Percentiles rank a stretch among this genome's conserved stretches.
These are phyloP conservation scores for Aplocera efformata DNA, from an alignment of 2,888 invertebrate genomes.

Conservation along the genomic window DNA sequence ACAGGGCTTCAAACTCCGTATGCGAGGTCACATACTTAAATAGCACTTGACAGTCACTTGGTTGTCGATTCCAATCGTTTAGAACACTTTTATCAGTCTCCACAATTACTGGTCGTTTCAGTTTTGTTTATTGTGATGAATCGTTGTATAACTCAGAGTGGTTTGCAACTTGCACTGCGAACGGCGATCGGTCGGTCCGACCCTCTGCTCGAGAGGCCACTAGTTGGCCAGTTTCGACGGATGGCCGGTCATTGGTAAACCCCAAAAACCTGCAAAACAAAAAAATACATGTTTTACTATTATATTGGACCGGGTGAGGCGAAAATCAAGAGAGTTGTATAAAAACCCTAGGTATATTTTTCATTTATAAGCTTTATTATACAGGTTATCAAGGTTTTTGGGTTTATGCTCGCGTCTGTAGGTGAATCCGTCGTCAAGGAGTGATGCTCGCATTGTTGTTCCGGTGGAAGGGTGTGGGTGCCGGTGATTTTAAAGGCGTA, in stretches of 20 bases:
- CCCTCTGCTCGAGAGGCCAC: slow-evolving; percentile 5
- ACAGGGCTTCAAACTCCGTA: slow-evolving; percentile 25
- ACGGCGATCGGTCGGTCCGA: neutral
- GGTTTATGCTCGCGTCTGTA: too few relatives aligned
- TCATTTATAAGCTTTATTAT: too few relatives aligned
- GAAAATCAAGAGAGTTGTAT: too few relatives aligned
- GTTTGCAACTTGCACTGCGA: slow-evolving; percentile 9
- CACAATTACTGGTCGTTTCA: slow-evolving; percentile 42
- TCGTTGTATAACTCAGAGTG: slow-evolving; percentile 31
- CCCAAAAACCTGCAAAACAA: slow-evolving; percentile 26
- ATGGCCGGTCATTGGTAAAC: slow-evolving; percentile 9
- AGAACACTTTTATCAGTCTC: slow-evolving; percentile 50
- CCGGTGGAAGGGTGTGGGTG: too few relatives aligned
- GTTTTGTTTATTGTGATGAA: slow-evolving; percentile 44
- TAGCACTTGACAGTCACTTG: slow-evolving; percentile 46
- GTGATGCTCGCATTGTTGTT: too few relatives aligned
- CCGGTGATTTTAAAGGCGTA: too few relatives aligned
- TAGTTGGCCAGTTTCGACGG: slow-evolving; percentile 5
- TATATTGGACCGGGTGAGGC: too few relatives aligned
- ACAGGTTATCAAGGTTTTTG: too few relatives aligned
- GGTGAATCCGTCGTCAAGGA: too few relatives aligned
- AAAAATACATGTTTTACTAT: neutral
- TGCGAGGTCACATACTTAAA: slow-evolving; percentile 53
- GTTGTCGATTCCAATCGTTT: slow-evolving; percentile 45
- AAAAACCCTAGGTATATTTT: too few relatives aligned